These are phyloP conservation scores for Drosophila ficusphila DNA, from an alignment of 1,140 invertebrate genomes.

Conservation along the genomic window DNA sequence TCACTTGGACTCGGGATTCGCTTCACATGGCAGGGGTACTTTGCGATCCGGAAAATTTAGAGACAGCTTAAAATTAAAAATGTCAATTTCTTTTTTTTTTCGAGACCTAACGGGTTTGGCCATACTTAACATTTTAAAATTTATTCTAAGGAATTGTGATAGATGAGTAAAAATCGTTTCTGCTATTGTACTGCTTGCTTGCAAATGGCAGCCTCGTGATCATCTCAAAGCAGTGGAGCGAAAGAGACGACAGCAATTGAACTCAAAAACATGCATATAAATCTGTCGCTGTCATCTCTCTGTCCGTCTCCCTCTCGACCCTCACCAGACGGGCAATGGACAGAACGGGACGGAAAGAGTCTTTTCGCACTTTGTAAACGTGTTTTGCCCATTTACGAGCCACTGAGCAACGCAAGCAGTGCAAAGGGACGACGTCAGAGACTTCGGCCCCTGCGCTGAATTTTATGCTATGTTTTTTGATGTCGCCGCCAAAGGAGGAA, in stretches of 20 bases:
- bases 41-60: neutral
- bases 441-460: conserved; percentile 55
- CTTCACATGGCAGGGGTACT: neutral
- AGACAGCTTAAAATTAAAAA: no score
- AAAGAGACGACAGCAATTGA: conserved; percentile 6
- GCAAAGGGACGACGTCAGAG: conserved; percentile 20
- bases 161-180: no score
- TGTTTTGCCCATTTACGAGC: conserved; percentile 79
- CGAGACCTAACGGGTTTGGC: no score
- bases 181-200: neutral
- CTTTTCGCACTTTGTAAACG: conserved; percentile 80
- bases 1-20: conserved; percentile 26
- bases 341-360: conserved; percentile 7
- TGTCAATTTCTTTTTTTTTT: no score
- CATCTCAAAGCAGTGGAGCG: conserved; percentile 9
- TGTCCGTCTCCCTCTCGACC: conserved; percentile 1
- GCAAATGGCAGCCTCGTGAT: conserved; percentile 7
- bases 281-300: conserved; percentile 13
- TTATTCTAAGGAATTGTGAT: no score
- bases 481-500: conserved; percentile 33
- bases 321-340: neutral
- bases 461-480: conserved; percentile 76
- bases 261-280: conserved; percentile 54
- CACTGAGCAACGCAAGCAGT: conserved; percentile 52
- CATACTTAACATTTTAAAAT: no score